A percentile compares a stretch with the other conserved stretches of the same genome.
Conservation (phyloP, 2,797 vertebrate species). For the Sphenodon punctatus region DNA sequence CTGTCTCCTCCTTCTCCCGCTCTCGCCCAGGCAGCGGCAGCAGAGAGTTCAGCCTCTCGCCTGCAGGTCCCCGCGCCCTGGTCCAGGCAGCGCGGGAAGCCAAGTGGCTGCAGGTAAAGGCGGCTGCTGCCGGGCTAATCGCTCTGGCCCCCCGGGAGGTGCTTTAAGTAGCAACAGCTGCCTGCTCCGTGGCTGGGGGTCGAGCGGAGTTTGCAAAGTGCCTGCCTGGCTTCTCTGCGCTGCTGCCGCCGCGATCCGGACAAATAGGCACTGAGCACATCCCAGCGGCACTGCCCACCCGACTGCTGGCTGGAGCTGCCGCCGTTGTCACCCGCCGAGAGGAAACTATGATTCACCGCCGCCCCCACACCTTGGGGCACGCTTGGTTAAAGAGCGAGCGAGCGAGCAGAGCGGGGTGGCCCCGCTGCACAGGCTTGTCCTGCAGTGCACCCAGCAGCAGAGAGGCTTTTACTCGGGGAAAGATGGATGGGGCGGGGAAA, state of each 20-base stretch:
- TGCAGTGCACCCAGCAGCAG: not conserved
- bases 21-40: not conserved
- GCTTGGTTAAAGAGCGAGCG: too few relatives aligned
- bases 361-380: too few relatives aligned
- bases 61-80: not conserved
- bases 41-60: not conserved
- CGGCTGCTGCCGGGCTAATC: too few relatives aligned
- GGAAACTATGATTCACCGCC: too few relatives aligned
- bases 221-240: not conserved
- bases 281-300: not conserved
- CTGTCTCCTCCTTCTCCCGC: constrained; percentile 7
- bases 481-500: not conserved
- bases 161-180: not conserved
- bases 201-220: not conserved
- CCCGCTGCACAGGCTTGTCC: not conserved
- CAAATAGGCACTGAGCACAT: not conserved
- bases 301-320: not conserved
- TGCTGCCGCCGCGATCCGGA: not conserved
- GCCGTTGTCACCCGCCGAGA: not conserved
- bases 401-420: not conserved
- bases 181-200: not conserved
- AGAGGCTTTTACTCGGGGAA: not conserved
- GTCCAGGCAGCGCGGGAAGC: not conserved
- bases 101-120: too few relatives aligned
- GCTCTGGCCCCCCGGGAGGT: not conserved